Evolutionary conservation across 37 sponge, comb jelly and placozoan species (phyloP).

Genomic region (Petrosia ficiformis): DNA sequence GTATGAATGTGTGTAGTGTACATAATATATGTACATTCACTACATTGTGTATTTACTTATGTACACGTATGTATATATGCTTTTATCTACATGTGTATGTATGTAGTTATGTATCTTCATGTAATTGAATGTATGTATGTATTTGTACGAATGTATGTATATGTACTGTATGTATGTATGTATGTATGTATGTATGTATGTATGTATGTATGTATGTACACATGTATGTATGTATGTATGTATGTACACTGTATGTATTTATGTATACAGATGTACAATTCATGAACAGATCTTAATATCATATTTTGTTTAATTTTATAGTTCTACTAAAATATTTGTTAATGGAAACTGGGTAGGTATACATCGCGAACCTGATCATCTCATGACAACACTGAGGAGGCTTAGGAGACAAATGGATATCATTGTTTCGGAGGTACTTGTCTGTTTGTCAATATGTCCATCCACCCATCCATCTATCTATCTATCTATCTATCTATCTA

Average conservation of each 20-base stretch:
- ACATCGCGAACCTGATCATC: slow-evolving; percentile 95
- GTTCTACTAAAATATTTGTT: slow-evolving; percentile 99
- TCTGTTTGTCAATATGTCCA: background rate
- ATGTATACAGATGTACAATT: background rate
- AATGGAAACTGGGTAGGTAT: slow-evolving; percentile 99
- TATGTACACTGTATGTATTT: background rate
- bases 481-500: too few relatives aligned
- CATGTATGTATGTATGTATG: background rate
- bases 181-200: background rate
- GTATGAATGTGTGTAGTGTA: slow-evolving; percentile 2
- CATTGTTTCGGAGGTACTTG: slow-evolving; percentile 91
- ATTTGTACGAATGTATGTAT: too few relatives aligned
- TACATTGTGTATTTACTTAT: too few relatives aligned
- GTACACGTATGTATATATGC: too few relatives aligned
- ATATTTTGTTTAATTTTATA: slow-evolving; percentile 11
- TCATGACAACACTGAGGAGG: slow-evolving; percentile 95
- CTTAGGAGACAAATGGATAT: slow-evolving; percentile 99
- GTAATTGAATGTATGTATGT: too few relatives aligned
- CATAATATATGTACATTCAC: too few relatives aligned
- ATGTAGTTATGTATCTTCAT: too few relatives aligned
- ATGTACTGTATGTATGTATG: too few relatives aligned
- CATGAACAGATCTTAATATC: background rate
- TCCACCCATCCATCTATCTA: background rate
- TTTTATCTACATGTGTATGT: too few relatives aligned
- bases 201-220: background rate